phyloP scores from a whole-genome alignment of 2,797 vertebrate genomes.

The Coendou prehensilis region DNA sequence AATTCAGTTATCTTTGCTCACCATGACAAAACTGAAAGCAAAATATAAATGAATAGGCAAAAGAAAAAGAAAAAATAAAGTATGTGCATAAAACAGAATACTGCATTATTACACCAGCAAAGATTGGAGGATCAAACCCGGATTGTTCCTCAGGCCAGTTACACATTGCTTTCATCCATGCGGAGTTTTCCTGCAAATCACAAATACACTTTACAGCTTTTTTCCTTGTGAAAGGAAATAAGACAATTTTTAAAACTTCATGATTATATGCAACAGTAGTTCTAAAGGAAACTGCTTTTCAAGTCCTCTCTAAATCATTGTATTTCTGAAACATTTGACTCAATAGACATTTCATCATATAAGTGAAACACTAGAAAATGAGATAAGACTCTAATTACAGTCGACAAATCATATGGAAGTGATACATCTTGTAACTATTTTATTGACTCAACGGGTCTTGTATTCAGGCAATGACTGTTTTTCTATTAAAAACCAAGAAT shows the following conservation, averaged over 20 bases:
- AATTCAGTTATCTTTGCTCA: not conserved
- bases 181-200: not conserved
- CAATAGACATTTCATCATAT: conserved; percentile 21
- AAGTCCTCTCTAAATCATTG: not conserved
- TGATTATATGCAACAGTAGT: conserved; percentile 28
- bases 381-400: conserved; percentile 31
- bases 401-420: not conserved
- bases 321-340: conserved; percentile 23
- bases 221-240: not conserved
- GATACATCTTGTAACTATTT: not conserved
- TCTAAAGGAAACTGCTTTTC: conserved; percentile 27
- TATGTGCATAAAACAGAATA: fast-evolving
- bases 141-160: not conserved
- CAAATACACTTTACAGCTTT: not conserved
- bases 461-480: not conserved
- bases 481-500: not conserved
- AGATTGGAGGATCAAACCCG: not conserved
- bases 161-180: not conserved
- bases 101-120: not conserved
- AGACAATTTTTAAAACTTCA: not conserved
- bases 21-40: not conserved
- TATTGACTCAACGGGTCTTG: not conserved
- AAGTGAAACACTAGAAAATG: conserved; percentile 33
- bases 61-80: not conserved
- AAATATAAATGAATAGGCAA: not conserved